These are phyloP conservation scores for Dolomedes plantarius DNA, from an alignment of 2,888 invertebrate genomes.

Conservation along the genomic window DNA sequence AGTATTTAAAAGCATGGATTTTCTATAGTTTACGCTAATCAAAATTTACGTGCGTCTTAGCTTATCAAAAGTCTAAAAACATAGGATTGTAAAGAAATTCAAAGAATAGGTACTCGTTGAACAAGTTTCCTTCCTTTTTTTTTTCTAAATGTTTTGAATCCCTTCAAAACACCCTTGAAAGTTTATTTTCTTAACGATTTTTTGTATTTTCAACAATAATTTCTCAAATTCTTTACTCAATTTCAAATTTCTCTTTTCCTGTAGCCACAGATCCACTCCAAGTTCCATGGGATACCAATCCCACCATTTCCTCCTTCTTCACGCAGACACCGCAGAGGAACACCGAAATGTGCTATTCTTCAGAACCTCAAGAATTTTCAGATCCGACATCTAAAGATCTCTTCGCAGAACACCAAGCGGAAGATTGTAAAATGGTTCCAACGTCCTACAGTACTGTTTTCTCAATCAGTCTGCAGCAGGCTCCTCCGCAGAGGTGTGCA, in stretches of 20 bases:
- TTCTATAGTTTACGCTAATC: too few relatives aligned
- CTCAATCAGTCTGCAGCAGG: slow-evolving; percentile 22
- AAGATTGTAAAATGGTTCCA: slow-evolving; percentile 11
- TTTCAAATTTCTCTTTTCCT: background rate
- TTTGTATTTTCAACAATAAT: too few relatives aligned
- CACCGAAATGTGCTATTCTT: slow-evolving; percentile 34
- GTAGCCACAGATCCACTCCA: slow-evolving; percentile 23
- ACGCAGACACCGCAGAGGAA: slow-evolving; percentile 26
- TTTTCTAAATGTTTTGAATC: too few relatives aligned
- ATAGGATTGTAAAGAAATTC: too few relatives aligned
- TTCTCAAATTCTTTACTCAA: too few relatives aligned
- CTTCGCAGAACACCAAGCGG: slow-evolving; percentile 13
- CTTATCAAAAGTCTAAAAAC: too few relatives aligned
- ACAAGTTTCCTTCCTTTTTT: too few relatives aligned
- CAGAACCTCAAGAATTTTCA: slow-evolving; percentile 13
- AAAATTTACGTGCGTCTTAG: too few relatives aligned
- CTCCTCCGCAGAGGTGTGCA: background rate
- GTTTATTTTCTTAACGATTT: too few relatives aligned
- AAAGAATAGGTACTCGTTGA: too few relatives aligned
- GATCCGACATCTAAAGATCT: slow-evolving; percentile 28
- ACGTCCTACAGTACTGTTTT: slow-evolving; percentile 25
- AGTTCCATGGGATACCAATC: slow-evolving; percentile 30
- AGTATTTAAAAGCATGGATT: too few relatives aligned
- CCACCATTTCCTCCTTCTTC: slow-evolving; percentile 33
- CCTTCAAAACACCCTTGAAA: too few relatives aligned